These are phyloP conservation scores for Cephus pulcher DNA, from an alignment of 2,888 invertebrate genomes.

Conservation along the genomic window DNA sequence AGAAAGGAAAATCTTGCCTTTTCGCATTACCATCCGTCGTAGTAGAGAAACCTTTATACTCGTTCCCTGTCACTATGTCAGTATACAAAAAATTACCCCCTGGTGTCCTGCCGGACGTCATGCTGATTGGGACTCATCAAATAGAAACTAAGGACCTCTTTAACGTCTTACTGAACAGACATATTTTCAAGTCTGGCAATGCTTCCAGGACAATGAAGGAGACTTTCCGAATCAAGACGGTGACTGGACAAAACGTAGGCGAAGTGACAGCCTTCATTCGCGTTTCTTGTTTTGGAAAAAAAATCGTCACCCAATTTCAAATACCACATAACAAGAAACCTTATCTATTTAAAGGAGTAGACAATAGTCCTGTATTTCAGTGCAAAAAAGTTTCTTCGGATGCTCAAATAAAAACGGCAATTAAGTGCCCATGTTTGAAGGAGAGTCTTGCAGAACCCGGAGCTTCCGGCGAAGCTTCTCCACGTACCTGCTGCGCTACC, in stretches of 20 bases:
- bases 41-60: slow-evolving; percentile 68
- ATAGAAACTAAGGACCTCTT: slow-evolving; percentile 74
- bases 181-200: slow-evolving; percentile 60
- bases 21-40: slow-evolving; percentile 73
- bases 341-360: slow-evolving; percentile 55
- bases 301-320: slow-evolving; percentile 76
- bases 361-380: slow-evolving; percentile 52
- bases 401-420: slow-evolving; percentile 10
- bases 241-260: slow-evolving; percentile 70
- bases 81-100: slow-evolving; percentile 74
- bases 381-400: slow-evolving; percentile 49
- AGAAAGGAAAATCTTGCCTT: slow-evolving; percentile 77
- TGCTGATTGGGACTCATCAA: slow-evolving; percentile 71
- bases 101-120: slow-evolving; percentile 74
- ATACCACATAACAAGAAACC: slow-evolving; percentile 58
- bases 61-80: slow-evolving; percentile 71
- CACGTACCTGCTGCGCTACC: slow-evolving; percentile 7
- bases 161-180: slow-evolving; percentile 69
- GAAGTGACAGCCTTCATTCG: slow-evolving; percentile 73
- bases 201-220: slow-evolving; percentile 74
- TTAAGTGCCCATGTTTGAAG: slow-evolving; percentile 11
- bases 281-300: slow-evolving; percentile 75
- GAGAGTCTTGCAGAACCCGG: neutral
- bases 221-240: slow-evolving; percentile 70
- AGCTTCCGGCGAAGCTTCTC: slow-evolving; percentile 9